phyloP scores from a whole-genome alignment of 2,797 vertebrate genomes.

The Dermochelys coriacea region DNA sequence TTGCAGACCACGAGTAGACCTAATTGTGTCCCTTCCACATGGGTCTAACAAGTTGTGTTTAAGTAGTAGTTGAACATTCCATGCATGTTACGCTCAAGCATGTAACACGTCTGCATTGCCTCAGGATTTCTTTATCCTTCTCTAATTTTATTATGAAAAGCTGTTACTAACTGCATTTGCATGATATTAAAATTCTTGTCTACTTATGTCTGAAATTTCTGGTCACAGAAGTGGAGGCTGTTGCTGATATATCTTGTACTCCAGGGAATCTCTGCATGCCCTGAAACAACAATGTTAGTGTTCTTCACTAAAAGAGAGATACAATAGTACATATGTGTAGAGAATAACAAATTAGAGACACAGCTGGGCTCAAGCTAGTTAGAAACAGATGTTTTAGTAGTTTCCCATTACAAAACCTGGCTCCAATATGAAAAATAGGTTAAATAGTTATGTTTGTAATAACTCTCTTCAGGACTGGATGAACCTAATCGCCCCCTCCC shows the following conservation, averaged over 20 bases:
- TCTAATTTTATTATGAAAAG: constrained; percentile 55
- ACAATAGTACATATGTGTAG: neutral
- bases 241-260: constrained; percentile 41
- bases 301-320: constrained; percentile 17
- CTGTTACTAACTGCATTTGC: constrained; percentile 62
- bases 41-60: neutral
- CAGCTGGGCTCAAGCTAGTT: constrained; percentile 35
- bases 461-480: constrained; percentile 36
- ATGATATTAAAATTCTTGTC: constrained; percentile 71
- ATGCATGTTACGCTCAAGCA: neutral
- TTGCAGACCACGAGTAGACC: neutral
- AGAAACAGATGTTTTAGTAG: constrained; percentile 33
- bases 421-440: neutral
- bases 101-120: neutral
- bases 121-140: constrained; percentile 19
- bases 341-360: constrained; percentile 40
- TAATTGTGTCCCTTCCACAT: neutral
- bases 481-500: constrained; percentile 44
- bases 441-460: constrained; percentile 18
- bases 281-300: constrained; percentile 58
- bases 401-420: neutral
- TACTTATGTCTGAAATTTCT: constrained; percentile 55
- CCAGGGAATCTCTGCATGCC: constrained; percentile 48
- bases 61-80: neutral
- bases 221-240: constrained; percentile 31